Evolutionary conservation across 2,797 vertebrate genomes (phyloP).

Genomic region (Cirrhinus mrigala): DNA sequence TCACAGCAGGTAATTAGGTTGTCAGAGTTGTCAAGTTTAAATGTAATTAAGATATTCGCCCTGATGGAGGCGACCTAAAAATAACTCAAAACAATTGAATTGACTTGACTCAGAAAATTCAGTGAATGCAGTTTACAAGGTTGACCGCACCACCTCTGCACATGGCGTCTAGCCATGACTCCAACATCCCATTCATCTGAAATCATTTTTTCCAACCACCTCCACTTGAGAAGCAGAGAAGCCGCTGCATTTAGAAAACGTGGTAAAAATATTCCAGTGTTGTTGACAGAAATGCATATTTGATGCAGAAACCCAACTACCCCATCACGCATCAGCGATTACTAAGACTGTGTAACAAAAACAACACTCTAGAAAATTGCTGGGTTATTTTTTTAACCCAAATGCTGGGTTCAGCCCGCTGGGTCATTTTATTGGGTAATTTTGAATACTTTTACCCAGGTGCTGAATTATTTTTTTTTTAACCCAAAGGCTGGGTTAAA

Average conservation of each 20-base stretch:
- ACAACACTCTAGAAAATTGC: not conserved
- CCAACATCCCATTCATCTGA: not conserved
- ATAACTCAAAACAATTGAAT: constrained; percentile 55
- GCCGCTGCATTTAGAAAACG: constrained; percentile 25
- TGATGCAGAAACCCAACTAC: constrained; percentile 17
- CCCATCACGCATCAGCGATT: constrained; percentile 6
- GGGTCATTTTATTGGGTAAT: no score
- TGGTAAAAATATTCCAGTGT: constrained; percentile 27
- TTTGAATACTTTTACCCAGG: no score
- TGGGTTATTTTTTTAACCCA: no score
- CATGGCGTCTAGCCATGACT: not conserved
- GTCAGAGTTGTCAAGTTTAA: constrained; percentile 66
- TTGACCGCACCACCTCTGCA: not conserved
- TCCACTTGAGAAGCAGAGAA: constrained; percentile 15
- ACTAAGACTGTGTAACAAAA: constrained; percentile 4
- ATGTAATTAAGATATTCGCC: constrained; percentile 59
- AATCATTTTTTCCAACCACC: not conserved
- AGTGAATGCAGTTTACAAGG: not conserved
- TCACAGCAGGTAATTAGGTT: constrained; percentile 77
- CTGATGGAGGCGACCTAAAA: constrained; percentile 58
- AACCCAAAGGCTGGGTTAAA: no score
- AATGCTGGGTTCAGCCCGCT: no score
- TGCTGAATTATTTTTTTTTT: no score
- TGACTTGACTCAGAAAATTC: constrained; percentile 29
- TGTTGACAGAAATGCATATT: constrained; percentile 40